Evolutionary conservation across 2,888 invertebrate genomes (phyloP).

Genomic region (Eupithecia tripunctaria): DNA sequence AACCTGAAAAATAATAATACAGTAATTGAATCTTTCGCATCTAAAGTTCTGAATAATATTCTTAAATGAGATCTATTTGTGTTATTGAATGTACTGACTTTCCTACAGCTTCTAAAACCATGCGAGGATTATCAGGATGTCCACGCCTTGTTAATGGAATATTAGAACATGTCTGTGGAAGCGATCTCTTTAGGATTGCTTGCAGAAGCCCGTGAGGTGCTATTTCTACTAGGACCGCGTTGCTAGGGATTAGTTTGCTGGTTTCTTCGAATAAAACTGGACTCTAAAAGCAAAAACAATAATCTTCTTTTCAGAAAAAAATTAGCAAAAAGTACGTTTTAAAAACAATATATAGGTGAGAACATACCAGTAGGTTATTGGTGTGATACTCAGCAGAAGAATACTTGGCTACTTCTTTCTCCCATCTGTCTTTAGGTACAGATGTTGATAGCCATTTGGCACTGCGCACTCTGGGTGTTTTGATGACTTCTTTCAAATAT

Average conservation of each 20-base stretch:
- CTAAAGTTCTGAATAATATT: not conserved
- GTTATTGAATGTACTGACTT: constrained; percentile 48
- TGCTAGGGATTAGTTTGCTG: constrained; percentile 87
- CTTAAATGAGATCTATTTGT: not conserved
- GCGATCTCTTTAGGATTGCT: constrained; percentile 86
- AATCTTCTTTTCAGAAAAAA: not conserved
- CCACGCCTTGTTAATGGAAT: constrained; percentile 89
- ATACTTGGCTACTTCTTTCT: constrained; percentile 62
- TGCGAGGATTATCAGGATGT: constrained; percentile 83
- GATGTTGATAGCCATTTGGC: constrained; percentile 92
- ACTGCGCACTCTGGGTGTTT: constrained; percentile 85
- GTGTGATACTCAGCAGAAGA: constrained; percentile 93
- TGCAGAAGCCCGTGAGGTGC: constrained; percentile 94
- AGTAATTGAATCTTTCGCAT: not conserved
- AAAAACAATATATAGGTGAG: not conserved
- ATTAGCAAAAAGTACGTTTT: not conserved
- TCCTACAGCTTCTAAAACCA: constrained; percentile 83
- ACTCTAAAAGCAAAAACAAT: constrained; percentile 53
- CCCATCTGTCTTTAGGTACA: constrained; percentile 87
- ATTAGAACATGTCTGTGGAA: constrained; percentile 85
- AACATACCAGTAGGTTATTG: constrained; percentile 87
- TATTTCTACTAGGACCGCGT: constrained; percentile 92
- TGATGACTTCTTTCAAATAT: constrained; percentile 84
- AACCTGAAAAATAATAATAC: constrained; percentile 81
- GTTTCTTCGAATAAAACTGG: constrained; percentile 91